Base-by-base conservation (phyloP, 37 sponge, comb jelly and placozoan species). In the Chondrosia reniformis region DNA sequence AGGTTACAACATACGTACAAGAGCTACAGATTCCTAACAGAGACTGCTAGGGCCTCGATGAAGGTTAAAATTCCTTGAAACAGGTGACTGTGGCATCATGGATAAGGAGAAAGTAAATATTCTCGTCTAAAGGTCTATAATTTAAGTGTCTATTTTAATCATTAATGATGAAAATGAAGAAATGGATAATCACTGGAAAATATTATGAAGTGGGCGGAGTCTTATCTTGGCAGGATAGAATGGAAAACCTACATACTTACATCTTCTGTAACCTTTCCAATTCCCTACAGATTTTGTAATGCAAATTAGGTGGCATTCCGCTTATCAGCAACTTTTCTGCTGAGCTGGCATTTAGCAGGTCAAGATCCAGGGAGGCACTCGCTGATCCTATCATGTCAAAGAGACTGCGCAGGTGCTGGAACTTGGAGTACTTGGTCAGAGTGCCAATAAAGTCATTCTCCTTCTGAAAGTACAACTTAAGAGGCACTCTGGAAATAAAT, bases 361-460 rank as follows among this genome's bases (percentile, higher is more conserved):
- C 79, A 52, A 24, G 21, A 45, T 62, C 73, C 2, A 42, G 69
- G 32, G 66, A 57, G 22, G 76, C 87, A 37, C 75, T 74, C 17
- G 41, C 38, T 22, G 61, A 25, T 30, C 30, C 24, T 46, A 59
- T 74, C 64, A 83, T 75, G 43, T 13, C 33, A 0, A 38, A 76
- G 27, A 83, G 75, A 46, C 83, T 74, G 76, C 76, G 76, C 46
- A 45, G 54, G 17, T 45, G 54, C 58, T 89, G 90, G 24, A 80
- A 84, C 41, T 82, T 89, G 67, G 86, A 57, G 66, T 75, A 89
- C 32, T 58, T 62, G 24, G 80, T 85, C 25, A 89, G 86, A 36
- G 77, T 46, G 17, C 75, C 24, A 8, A 82, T 81, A 58, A 86
- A 85, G 43, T 40, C 12, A 22, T 82, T 73, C 63, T 89, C 90